Evolutionary conservation across 2,888 invertebrate species (phyloP).

Genomic region (Agonopterix arenella): DNA sequence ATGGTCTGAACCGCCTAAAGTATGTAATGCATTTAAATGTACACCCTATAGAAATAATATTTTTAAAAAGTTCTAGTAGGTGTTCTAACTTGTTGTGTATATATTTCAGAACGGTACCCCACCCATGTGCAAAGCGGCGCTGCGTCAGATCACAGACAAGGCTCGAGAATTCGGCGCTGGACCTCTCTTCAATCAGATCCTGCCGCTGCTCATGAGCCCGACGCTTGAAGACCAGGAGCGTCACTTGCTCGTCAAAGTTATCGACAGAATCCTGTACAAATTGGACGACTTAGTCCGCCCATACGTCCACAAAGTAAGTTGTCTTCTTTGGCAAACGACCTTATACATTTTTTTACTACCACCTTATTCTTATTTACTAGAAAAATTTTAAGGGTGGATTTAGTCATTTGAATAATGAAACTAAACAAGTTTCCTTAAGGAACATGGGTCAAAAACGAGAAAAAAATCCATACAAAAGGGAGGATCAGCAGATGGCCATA

Average conservation of each 20-base stretch:
- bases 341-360: not conserved
- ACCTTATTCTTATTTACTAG: not conserved
- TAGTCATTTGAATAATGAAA: not conserved
- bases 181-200: constrained; percentile 98
- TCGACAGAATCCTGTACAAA: constrained; percentile 98
- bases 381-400: not conserved
- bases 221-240: constrained; percentile 99
- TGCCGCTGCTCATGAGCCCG: constrained; percentile 99
- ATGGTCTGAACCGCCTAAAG: no score
- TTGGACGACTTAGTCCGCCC: constrained; percentile 98
- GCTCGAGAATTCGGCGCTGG: constrained; percentile 99
- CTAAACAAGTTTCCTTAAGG: no score
- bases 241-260: constrained; percentile 98
- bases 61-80: no score
- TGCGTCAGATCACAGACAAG: constrained; percentile 98
- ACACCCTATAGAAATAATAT: no score
- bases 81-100: no score
- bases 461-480: no score
- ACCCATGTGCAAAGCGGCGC: constrained; percentile 98
- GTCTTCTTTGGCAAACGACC: no score
- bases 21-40: no score
- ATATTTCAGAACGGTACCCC: constrained; percentile 92
- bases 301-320: constrained; percentile 94
- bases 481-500: no score
- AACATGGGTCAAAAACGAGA: no score